Percentiles rank a stretch among this genome's conserved stretches.
Conservation (phyloP, 2,888 invertebrate species). For the Megamerina dolium region DNA sequence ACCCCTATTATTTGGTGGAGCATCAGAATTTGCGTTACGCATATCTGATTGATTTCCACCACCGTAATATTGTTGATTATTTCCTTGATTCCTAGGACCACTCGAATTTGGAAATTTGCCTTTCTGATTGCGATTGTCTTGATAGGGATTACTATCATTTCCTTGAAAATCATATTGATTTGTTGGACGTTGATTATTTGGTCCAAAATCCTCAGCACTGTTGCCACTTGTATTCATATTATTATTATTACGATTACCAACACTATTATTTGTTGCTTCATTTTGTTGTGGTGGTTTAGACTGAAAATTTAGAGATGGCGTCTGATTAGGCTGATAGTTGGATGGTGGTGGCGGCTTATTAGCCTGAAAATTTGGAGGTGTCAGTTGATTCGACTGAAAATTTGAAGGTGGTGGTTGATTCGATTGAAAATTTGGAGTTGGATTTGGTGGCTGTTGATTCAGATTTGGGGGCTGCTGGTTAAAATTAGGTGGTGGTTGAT, state of each 20-base stretch:
- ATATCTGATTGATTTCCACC: background rate
- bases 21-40: too few species aligned
- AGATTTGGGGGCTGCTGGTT: slow-evolving; percentile 11
- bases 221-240: background rate
- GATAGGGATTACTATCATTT: background rate
- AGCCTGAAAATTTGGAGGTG: slow-evolving; percentile 5
- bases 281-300: slow-evolving; percentile 7
- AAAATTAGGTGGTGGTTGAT: slow-evolving; percentile 25
- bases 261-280: slow-evolving; percentile 1
- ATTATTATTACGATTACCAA: background rate
- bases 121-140: background rate
- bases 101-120: too few species aligned
- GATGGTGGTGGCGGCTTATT: background rate
- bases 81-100: too few species aligned
- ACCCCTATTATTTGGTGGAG: too few species aligned
- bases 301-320: slow-evolving; percentile 4
- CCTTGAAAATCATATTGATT: slow-evolving; percentile 13
- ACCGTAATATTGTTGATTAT: background rate
- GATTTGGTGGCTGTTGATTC: background rate
- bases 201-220: slow-evolving; percentile 11
- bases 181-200: slow-evolving; percentile 8
- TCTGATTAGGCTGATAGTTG: background rate
- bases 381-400: background rate
- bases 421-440: too few species aligned
- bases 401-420: slow-evolving; percentile 9